These are phyloP conservation scores for Fulica atra DNA, from an alignment of 2,113 vertebrate species.

Conservation along the genomic window DNA sequence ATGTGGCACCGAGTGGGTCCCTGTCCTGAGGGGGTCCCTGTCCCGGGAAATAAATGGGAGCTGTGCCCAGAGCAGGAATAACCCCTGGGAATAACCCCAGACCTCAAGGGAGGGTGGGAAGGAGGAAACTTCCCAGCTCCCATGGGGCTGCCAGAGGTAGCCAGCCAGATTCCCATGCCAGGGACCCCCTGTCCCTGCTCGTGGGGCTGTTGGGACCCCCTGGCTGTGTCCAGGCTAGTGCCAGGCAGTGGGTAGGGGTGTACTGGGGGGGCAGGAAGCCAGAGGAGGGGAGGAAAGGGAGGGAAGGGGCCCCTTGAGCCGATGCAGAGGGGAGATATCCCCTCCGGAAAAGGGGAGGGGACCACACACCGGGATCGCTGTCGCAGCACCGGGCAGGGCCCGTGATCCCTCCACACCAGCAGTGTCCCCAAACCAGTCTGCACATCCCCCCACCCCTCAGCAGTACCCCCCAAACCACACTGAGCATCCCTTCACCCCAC, in stretches of 20 bases:
- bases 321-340: slow-evolving; percentile 24
- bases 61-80: background rate
- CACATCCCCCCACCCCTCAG: background rate
- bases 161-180: rapidly evolving
- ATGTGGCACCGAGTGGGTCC: background rate
- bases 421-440: too few species aligned
- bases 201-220: background rate
- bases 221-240: background rate
- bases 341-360: background rate
- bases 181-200: background rate
- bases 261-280: background rate
- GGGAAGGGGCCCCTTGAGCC: background rate
- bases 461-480: background rate
- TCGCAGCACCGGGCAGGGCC: background rate
- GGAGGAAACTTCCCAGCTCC: background rate
- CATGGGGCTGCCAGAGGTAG: rapidly evolving
- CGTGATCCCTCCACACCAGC: background rate
- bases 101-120: background rate
- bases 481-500: background rate
- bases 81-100: background rate
- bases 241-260: background rate
- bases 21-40: background rate
- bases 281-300: background rate
- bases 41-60: background rate
- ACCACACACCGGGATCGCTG: background rate